A percentile compares a stretch with the other conserved stretches of the same genome.
Conservation (phyloP, 2,888 invertebrate genomes). For the Phyllotreta striolata region DNA sequence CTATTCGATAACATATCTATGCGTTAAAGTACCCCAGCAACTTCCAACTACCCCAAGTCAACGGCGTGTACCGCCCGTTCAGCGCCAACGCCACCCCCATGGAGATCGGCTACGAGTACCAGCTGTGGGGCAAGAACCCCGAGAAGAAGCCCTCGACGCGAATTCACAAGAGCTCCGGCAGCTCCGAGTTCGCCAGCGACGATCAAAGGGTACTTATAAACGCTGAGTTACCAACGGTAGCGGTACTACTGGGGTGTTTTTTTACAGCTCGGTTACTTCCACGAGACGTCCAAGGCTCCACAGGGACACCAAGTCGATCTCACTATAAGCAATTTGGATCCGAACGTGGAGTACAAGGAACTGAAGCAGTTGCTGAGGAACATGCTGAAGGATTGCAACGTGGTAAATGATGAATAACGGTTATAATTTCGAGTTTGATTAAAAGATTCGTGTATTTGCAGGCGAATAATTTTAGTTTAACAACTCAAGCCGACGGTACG, state of each 20-base stretch:
- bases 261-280: slow-evolving; percentile 5
- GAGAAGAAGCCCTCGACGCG: slow-evolving; percentile 39
- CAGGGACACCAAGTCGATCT: slow-evolving; percentile 60
- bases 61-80: slow-evolving; percentile 43
- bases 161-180: slow-evolving; percentile 46
- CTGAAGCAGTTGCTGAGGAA: slow-evolving; percentile 70
- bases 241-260: slow-evolving; percentile 8
- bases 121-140: slow-evolving; percentile 27
- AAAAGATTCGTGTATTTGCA: slow-evolving; percentile 44
- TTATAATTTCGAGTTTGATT: too few relatives aligned
- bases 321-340: slow-evolving; percentile 75
- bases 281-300: slow-evolving; percentile 16
- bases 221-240: background rate
- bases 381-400: slow-evolving; percentile 71
- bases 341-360: slow-evolving; percentile 71
- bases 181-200: slow-evolving; percentile 51
- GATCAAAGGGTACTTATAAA: slow-evolving; percentile 36
- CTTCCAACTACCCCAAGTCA: slow-evolving; percentile 32
- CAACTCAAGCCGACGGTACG: slow-evolving; percentile 71
- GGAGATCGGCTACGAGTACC: slow-evolving; percentile 42
- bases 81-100: slow-evolving; percentile 39
- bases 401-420: slow-evolving; percentile 58
- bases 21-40: slow-evolving; percentile 17
- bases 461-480: slow-evolving; percentile 70
- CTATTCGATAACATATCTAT: background rate